Base-by-base conservation (phyloP, 1,140 invertebrate species). In the Aradophagus sp. region DNA sequence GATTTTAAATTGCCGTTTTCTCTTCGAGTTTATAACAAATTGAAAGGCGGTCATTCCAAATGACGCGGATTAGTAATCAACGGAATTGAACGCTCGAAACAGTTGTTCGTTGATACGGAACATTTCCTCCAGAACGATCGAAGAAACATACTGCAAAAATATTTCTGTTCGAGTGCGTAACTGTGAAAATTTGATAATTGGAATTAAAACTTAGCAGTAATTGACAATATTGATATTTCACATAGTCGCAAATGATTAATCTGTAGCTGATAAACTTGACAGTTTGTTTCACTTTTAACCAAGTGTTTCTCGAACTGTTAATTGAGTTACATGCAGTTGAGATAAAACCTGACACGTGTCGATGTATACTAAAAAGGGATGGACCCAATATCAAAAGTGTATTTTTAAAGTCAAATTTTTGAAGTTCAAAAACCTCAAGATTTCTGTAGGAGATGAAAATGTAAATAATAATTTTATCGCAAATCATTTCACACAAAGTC, bases 401-500 rank as follows among this genome's bases (percentile, higher is more conserved):
- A 59, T 62, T 69, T 69, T 69, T 59, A 19, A 59, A 48, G 23
- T 16, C 14, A 48, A 55, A 55, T 48, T 53, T 45, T 39, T 23
- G 0, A 39, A 10, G 26, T 2, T 65, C 47, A 10, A 3, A 45
- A 59, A 19, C 14, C 15, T 34, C 2, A 59, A 35, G 59, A 71
- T 71, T 71, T 71, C 67, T 71, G 67, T 63, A 71, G 44, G 39
- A 11, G 58, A 58, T 39, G 15, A 47, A 29, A 58, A n/a, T 56
- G 50, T 56, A 44, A 56, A 55, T 55, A 55, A 38, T 55, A 12
- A 55, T 34, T 55, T 55, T 31, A 17, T 59, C 39, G 47, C 8
- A 29, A 53, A 19, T 31, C 16, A 55, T 59, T 63, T 63, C 20
- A 11, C 52, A 63, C 26, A 36, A 36, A 34, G 20, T 50, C 44